A percentile compares a stretch with the other conserved stretches of the same genome.
These are phyloP conservation scores for Magallana gigas DNA, from an alignment of 1,140 invertebrate genomes.

Conservation along the genomic window DNA sequence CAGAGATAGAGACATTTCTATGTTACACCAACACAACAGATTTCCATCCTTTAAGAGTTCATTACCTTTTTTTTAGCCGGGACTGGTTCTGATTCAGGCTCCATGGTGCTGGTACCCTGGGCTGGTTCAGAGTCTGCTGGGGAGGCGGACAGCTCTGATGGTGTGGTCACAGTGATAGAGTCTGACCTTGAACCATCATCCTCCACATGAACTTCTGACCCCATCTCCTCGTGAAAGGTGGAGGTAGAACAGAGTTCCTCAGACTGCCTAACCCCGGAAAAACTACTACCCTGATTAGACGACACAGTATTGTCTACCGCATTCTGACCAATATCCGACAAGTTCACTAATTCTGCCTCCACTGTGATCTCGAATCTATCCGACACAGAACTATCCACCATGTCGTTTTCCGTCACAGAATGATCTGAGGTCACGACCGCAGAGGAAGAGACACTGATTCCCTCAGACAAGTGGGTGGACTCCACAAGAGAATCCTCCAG, in stretches of 20 bases:
- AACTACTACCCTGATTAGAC: neutral
- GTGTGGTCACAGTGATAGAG: slow-evolving; percentile 33
- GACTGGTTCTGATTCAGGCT: slow-evolving; percentile 60
- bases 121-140: slow-evolving; percentile 24
- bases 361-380: slow-evolving; percentile 43
- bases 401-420: neutral
- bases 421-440: neutral
- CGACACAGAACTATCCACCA: slow-evolving; percentile 36
- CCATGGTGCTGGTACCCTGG: slow-evolving; percentile 6
- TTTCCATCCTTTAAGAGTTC: neutral
- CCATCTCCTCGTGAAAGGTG: neutral
- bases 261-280: neutral
- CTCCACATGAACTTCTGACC: neutral
- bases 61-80: slow-evolving; percentile 81
- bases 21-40: too few species aligned
- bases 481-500: slow-evolving; percentile 26
- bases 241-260: neutral
- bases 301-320: neutral
- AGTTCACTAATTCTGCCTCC: slow-evolving; percentile 40
- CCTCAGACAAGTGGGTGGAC: slow-evolving; percentile 46
- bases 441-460: slow-evolving; percentile 4
- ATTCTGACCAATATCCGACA: neutral
- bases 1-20: too few species aligned
- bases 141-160: neutral
- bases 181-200: neutral